phyloP scores from a whole-genome alignment of 2,797 vertebrate genomes.

The Aselliscus stoliczkanus region DNA sequence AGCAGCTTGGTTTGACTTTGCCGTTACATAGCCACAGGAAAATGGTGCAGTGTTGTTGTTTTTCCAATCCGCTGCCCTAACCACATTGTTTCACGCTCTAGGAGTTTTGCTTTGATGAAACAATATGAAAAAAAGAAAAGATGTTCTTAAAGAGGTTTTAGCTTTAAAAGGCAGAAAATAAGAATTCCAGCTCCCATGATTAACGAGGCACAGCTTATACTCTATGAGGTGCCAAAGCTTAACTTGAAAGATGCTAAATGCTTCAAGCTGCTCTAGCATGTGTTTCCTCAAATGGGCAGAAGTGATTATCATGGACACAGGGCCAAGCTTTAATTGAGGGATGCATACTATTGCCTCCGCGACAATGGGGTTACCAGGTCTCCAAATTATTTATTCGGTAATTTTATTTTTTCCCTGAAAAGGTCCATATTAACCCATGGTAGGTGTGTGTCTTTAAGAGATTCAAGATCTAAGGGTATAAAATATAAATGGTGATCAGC shows the following conservation, averaged over 20 bases:
- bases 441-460: neutral
- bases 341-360: slow-evolving; percentile 70
- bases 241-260: slow-evolving; percentile 80
- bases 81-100: slow-evolving; percentile 68
- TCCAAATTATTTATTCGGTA: slow-evolving; percentile 63
- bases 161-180: slow-evolving; percentile 70
- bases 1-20: slow-evolving; percentile 50
- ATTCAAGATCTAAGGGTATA: neutral
- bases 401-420: slow-evolving; percentile 65
- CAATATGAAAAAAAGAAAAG: slow-evolving; percentile 39
- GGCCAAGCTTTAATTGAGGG: slow-evolving; percentile 71
- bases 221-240: slow-evolving; percentile 76
- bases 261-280: slow-evolving; percentile 81
- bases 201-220: slow-evolving; percentile 78
- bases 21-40: neutral
- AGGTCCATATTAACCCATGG: neutral
- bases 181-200: slow-evolving; percentile 76
- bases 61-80: slow-evolving; percentile 49
- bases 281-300: slow-evolving; percentile 76
- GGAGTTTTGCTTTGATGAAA: slow-evolving; percentile 75
- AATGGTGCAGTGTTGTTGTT: neutral
- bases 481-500: neutral
- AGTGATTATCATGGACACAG: slow-evolving; percentile 74
- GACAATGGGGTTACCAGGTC: slow-evolving; percentile 66
- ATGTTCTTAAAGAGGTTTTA: slow-evolving; percentile 72